These are phyloP conservation scores for Orius insidiosus DNA, from an alignment of 1,140 invertebrate species.

Conservation along the genomic window DNA sequence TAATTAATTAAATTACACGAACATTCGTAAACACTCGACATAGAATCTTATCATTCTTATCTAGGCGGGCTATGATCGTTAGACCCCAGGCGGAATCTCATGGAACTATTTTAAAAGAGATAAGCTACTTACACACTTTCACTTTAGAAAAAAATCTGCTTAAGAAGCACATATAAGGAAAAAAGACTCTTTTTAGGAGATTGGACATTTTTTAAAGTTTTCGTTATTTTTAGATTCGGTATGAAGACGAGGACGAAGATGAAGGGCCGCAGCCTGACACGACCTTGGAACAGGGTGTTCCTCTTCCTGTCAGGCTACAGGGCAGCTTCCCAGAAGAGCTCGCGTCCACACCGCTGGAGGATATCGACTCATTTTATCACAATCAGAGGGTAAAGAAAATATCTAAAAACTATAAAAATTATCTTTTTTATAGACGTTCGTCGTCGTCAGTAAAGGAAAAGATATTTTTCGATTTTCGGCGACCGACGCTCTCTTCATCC, in stretches of 20 bases:
- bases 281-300: constrained; percentile 79
- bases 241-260: constrained; percentile 90
- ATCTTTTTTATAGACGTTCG: constrained; percentile 69
- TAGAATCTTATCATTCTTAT: too few relatives aligned
- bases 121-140: too few relatives aligned
- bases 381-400: constrained; percentile 61
- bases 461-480: constrained; percentile 97
- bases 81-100: too few relatives aligned
- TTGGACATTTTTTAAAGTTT: background rate
- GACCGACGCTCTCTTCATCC: constrained; percentile 83
- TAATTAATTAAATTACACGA: too few relatives aligned
- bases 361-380: constrained; percentile 84
- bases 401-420: background rate
- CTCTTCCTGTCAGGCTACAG: constrained; percentile 74
- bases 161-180: too few relatives aligned
- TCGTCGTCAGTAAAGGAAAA: constrained; percentile 95
- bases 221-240: constrained; percentile 51
- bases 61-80: too few relatives aligned
- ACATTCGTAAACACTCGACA: too few relatives aligned
- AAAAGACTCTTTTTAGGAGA: too few relatives aligned
- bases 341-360: constrained; percentile 82
- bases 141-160: too few relatives aligned
- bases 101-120: too few relatives aligned
- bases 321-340: constrained; percentile 79
- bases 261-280: constrained; percentile 85